Evolutionary conservation across 2,888 invertebrate species (phyloP).

Genomic region (Lapara coniferarum): DNA sequence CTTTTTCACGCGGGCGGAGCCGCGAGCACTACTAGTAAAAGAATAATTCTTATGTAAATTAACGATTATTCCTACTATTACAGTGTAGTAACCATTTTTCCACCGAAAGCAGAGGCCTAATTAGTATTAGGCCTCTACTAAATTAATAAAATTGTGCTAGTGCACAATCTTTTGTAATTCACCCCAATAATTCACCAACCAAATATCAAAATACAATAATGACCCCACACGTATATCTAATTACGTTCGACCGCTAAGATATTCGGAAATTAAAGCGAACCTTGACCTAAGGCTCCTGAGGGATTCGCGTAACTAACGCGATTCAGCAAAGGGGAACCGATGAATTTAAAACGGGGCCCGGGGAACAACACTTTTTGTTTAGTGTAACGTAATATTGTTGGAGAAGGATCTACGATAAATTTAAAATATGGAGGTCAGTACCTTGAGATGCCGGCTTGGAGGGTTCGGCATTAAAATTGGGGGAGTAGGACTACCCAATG

Average conservation of each 20-base stretch:
- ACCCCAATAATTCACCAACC: too few species aligned
- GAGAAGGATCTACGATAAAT: conserved; percentile 1
- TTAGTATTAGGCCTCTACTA: too few species aligned
- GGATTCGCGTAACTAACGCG: conserved; percentile 12
- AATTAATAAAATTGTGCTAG: too few species aligned
- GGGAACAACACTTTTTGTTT: conserved; percentile 11
- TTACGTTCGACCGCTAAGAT: conserved; percentile 2
- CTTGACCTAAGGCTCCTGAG: conserved; percentile 18
- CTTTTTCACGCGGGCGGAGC: too few species aligned
- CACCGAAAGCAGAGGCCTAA: too few species aligned
- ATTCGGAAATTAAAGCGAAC: conserved; percentile 7
- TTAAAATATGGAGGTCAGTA: conserved; percentile 1
- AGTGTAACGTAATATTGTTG: conserved; percentile 12
- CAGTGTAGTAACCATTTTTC: too few species aligned
- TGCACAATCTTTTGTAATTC: too few species aligned
- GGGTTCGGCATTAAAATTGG: not conserved
- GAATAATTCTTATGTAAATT: too few species aligned
- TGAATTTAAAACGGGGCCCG: conserved; percentile 17
- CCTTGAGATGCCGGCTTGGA: not conserved
- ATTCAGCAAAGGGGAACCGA: conserved; percentile 10
- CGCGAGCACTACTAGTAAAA: too few species aligned
- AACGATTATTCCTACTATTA: too few species aligned
- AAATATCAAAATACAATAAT: not conserved
- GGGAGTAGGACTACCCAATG: too few species aligned
- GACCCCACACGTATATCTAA: not conserved